A percentile compares a stretch with the other conserved stretches of the same genome.
Evolutionary conservation across 2,797 vertebrate species (phyloP).

Genomic region (Anolis apletophallus): DNA sequence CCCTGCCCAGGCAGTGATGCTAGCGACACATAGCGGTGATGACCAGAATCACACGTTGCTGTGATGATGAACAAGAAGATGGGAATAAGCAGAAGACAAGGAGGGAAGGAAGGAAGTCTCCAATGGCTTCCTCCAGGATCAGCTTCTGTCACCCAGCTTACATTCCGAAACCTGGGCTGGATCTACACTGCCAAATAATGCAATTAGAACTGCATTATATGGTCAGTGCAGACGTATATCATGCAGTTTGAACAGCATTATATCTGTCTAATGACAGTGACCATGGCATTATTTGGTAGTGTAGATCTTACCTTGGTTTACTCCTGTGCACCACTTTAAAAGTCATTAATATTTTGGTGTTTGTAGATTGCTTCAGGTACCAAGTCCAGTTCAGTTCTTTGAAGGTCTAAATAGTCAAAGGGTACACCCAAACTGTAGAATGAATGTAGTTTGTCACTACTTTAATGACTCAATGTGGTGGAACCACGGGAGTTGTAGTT

Average conservation of each 20-base stretch:
- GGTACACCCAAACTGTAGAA: too few species aligned
- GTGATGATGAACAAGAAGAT: neutral
- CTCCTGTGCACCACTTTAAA: constrained; percentile 1
- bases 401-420: neutral
- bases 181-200: too few species aligned
- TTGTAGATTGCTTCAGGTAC: neutral
- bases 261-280: too few species aligned
- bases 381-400: neutral
- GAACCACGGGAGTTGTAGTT: too few species aligned
- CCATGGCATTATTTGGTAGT: too few species aligned
- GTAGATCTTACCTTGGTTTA: neutral
- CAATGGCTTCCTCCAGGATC: neutral
- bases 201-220: too few species aligned
- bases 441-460: too few species aligned
- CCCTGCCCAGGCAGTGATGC: neutral
- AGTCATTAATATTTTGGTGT: neutral
- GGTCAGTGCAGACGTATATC: too few species aligned
- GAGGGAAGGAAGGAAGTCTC: neutral
- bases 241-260: too few species aligned
- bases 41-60: neutral
- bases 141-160: too few species aligned
- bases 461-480: too few species aligned
- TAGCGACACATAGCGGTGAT: constrained; percentile 18
- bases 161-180: neutral
- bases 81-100: neutral